Conservation (phyloP, 2,797 vertebrate genomes). For the Mycteria americana region DNA sequence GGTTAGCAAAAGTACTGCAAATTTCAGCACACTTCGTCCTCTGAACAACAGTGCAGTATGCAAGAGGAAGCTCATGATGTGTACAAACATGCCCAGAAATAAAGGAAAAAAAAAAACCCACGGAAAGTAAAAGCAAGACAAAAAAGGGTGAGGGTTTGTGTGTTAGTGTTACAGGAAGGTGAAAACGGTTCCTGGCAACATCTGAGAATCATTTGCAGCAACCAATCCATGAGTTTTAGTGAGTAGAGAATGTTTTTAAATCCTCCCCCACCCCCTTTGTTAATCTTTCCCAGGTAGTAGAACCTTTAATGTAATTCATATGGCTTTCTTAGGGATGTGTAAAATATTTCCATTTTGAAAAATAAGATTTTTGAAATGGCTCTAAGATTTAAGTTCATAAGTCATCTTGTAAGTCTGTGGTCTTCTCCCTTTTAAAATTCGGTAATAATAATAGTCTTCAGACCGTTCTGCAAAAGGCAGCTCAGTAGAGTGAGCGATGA, state of each 20-base stretch:
- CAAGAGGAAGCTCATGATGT: background rate
- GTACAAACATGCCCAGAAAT: slow-evolving; percentile 21
- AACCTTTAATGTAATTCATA: background rate
- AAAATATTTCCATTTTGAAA: background rate
- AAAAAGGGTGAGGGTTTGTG: background rate
- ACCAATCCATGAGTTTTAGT: background rate
- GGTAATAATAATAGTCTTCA: background rate
- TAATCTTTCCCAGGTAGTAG: slow-evolving; percentile 38
- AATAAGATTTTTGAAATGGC: background rate
- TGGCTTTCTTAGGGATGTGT: background rate
- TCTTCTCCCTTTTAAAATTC: background rate
- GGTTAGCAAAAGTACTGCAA: background rate
- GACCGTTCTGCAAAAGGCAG: background rate
- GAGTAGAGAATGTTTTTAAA: slow-evolving; percentile 13
- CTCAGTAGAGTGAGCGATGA: background rate
- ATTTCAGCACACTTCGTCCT: background rate
- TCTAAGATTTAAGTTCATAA: background rate
- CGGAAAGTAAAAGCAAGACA: slow-evolving; percentile 27
- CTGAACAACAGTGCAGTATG: background rate
- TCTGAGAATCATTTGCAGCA: slow-evolving; percentile 55
- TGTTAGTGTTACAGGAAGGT: slow-evolving; percentile 7
- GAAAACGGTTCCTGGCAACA: slow-evolving; percentile 48
- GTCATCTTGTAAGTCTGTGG: background rate
- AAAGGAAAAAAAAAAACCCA: background rate
- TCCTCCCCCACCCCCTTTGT: background rate